Evolutionary conservation across 2,113 vertebrate genomes (phyloP), one percentile per base, ranked within the genome.

Genomic region (Scolopax mira): DNA sequence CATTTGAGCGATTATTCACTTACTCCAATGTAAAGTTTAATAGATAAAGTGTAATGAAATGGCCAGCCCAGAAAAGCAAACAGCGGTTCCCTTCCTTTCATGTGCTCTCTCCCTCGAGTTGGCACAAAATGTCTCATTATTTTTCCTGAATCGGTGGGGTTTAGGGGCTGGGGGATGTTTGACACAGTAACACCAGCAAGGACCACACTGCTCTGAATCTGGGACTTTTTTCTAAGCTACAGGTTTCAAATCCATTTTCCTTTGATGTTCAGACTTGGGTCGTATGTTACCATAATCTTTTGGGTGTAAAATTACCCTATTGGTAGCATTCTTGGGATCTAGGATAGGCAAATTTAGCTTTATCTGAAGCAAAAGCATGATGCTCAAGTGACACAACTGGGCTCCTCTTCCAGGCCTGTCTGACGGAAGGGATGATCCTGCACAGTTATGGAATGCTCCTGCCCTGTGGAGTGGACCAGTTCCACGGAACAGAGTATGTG

Each of bases 391-490:
- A 39, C 2, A 0, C 9, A 5, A 25, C 27, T n/a, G 13, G 73
- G 22, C 58, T 96, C 12, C 61, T 58, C 75, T 92, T 92, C 8
- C 89, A 99, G 99, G 99, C 99, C 35, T 99, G 99, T 62, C 91
- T 98, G 94, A 98, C 98, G 22, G 98, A 98, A 84, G 98, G 98
- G 48, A 99, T 98, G 98, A 97, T 98, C 88, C 97, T 99, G 69
- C 98, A 99, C 96, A 99, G 98, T 96, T 99, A 99, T 0, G 99
- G 99, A 72, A 99, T 99, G 99, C 97, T 99, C 95, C 98, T 99
- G 74, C 99, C 99, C 75, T 99, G 99, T 1, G 99, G 98, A 22
- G 98, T 99, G 0, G 98, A 99, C 97, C 98, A 98, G 97, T 99
- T 99, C 98, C 98, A 98, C 0, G 99, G 99, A 78, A 99, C 99